These are phyloP conservation scores for Homarus gammarus DNA, from an alignment of 2,888 invertebrate species.

Conservation along the genomic window DNA sequence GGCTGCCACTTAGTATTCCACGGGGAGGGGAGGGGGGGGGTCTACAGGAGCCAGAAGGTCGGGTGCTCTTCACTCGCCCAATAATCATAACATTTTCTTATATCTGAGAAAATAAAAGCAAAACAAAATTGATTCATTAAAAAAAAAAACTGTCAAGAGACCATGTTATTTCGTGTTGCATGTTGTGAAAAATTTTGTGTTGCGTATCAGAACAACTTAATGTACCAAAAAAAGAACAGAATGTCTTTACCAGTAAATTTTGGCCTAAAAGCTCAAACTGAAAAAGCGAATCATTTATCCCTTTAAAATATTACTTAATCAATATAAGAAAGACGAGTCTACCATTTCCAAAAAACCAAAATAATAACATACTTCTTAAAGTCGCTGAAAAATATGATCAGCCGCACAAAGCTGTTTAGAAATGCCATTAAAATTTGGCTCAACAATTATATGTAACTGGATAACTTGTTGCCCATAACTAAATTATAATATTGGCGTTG, in stretches of 20 bases:
- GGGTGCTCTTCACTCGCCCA: neutral
- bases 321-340: no score
- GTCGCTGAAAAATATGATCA: neutral
- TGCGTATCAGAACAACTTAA: neutral
- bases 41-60: neutral
- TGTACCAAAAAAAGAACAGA: neutral
- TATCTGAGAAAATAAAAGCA: no score
- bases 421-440: no score
- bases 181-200: neutral
- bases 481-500: neutral
- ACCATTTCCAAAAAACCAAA: no score
- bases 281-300: neutral
- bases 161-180: neutral
- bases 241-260: neutral
- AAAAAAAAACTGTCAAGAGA: no score
- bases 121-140: no score
- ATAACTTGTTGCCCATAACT: neutral
- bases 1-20: neutral
- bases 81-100: neutral
- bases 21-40: neutral
- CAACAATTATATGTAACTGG: neutral
- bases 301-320: no score
- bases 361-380: no score
- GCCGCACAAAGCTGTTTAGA: neutral
- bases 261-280: neutral